phyloP scores from a whole-genome alignment of 2,888 invertebrate species.

The Venusia cambrica region DNA sequence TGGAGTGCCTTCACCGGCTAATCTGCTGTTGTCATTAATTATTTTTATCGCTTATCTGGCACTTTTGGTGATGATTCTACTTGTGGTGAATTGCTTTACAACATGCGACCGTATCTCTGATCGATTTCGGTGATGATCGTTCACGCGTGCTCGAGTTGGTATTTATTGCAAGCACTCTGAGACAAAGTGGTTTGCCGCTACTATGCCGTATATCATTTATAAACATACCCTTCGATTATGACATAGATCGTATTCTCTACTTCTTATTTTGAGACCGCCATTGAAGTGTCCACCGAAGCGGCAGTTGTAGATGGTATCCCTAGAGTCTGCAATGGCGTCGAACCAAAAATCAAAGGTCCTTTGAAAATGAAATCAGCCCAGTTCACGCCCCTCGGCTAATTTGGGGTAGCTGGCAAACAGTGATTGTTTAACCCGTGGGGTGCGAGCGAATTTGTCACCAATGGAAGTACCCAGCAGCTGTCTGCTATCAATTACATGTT shows the following conservation, averaged over 20 bases:
- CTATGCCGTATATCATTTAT: background rate
- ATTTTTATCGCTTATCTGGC: constrained; percentile 79
- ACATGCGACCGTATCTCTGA: constrained; percentile 41
- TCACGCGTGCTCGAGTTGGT: too few relatives aligned
- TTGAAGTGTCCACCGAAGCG: too few relatives aligned
- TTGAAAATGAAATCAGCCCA: constrained; percentile 41
- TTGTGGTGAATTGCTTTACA: constrained; percentile 57
- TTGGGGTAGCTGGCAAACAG: constrained; percentile 47
- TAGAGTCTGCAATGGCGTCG: constrained; percentile 18
- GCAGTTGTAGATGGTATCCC: too few relatives aligned
- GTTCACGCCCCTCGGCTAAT: constrained; percentile 56
- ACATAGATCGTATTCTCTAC: too few relatives aligned
- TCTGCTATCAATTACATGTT: constrained; percentile 70
- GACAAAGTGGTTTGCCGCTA: constrained; percentile 2
- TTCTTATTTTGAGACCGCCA: too few relatives aligned
- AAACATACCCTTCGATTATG: too few relatives aligned
- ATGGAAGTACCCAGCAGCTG: constrained; percentile 54
- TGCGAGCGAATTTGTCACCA: constrained; percentile 72
- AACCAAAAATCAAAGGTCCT: constrained; percentile 14
- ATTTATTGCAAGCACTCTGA: too few relatives aligned
- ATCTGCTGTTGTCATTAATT: constrained; percentile 78
- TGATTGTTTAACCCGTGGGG: constrained; percentile 48
- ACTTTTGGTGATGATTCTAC: constrained; percentile 66
- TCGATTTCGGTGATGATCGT: constrained; percentile 34
- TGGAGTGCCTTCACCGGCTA: constrained; percentile 72